Percentiles rank a stretch among this genome's conserved stretches.
Evolutionary conservation across 2,113 vertebrate genomes (phyloP).

Genomic region (Butorides virescens): DNA sequence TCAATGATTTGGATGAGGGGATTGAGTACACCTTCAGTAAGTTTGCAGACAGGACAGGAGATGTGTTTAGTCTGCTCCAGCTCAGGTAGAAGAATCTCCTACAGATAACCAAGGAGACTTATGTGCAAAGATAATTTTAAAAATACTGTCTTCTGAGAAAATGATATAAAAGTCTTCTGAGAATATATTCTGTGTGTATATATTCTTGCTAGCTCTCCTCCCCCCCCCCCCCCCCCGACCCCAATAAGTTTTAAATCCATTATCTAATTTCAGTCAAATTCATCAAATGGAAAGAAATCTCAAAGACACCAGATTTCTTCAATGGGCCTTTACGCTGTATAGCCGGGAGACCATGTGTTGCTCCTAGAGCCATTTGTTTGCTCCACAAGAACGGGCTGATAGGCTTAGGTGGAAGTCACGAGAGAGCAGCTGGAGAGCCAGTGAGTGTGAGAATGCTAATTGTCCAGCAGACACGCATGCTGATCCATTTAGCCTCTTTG

Average conservation of each 20-base stretch:
- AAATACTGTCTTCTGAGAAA: neutral
- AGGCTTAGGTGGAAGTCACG: neutral
- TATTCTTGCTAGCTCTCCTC: neutral
- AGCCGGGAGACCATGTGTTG: neutral
- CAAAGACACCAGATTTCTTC: neutral
- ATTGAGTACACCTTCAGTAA: no score
- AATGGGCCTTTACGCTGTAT: neutral
- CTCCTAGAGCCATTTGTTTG: neutral
- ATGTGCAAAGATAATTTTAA: neutral
- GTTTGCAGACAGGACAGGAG: neutral
- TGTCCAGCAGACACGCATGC: neutral
- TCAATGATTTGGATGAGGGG: no score
- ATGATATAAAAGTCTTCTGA: neutral
- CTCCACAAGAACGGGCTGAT: neutral
- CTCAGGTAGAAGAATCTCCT: neutral
- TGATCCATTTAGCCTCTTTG: neutral
- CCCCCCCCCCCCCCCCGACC: fast-evolving
- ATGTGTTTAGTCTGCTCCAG: neutral
- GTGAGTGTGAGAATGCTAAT: neutral
- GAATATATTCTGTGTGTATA: neutral
- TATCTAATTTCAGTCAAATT: neutral
- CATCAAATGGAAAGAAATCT: neutral
- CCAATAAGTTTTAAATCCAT: neutral
- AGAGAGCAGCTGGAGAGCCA: neutral
- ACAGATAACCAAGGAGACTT: neutral